A percentile compares a stretch with the other conserved stretches of the same genome.
phyloP scores from a whole-genome alignment of 2,888 invertebrate species.

The Papilio demoleus region DNA sequence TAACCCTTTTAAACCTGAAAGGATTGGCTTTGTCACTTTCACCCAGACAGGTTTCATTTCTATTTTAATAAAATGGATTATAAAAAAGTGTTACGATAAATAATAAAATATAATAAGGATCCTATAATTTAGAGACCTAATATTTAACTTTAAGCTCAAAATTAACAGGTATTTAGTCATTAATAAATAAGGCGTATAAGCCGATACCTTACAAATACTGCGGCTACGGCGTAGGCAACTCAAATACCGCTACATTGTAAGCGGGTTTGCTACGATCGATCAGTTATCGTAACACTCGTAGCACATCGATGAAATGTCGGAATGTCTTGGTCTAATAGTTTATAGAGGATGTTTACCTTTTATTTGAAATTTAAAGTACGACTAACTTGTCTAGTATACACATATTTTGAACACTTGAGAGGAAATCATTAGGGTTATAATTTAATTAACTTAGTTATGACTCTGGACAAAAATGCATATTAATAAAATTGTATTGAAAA shows the following conservation, averaged over 20 bases:
- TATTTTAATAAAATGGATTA: conserved; percentile 12
- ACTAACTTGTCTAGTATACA: too few species aligned
- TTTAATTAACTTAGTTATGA: too few species aligned
- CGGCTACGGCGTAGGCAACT: neutral
- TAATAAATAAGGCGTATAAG: neutral
- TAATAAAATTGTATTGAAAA: too few species aligned
- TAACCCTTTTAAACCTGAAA: conserved; percentile 55
- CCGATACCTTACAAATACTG: neutral
- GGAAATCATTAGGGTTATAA: too few species aligned
- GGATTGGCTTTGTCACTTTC: conserved; percentile 51
- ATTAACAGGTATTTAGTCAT: neutral
- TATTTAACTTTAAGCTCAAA: neutral
- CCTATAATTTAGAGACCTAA: too few species aligned
- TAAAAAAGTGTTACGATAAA: neutral
- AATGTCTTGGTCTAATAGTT: conserved; percentile 42
- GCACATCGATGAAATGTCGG: conserved; percentile 40
- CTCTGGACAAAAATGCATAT: too few species aligned
- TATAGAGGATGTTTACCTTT: conserved; percentile 41
- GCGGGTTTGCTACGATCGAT: conserved; percentile 23
- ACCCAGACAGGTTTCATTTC: conserved; percentile 15
- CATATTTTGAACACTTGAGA: too few species aligned
- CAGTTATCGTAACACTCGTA: conserved; percentile 34
- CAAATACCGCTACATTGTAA: conserved; percentile 10
- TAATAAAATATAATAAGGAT: neutral
- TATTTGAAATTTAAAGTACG: neutral